phyloP scores from a whole-genome alignment of 2,888 invertebrate species.

The Lepidochitona cinerea region DNA sequence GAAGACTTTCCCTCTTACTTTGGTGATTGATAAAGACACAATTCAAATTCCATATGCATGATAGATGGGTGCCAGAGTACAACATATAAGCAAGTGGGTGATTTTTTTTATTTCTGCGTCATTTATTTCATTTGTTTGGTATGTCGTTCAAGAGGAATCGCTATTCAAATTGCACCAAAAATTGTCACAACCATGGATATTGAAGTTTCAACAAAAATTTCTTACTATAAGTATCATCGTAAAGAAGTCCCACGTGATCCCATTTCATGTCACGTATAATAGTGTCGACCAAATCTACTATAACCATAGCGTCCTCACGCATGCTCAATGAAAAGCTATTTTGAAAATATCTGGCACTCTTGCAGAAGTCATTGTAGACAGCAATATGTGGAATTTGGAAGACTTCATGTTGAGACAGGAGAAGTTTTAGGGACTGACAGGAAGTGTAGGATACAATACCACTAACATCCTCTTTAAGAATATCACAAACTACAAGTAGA shows the following conservation, averaged over 20 bases:
- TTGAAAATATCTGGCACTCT: neutral
- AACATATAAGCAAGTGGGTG: too few species aligned
- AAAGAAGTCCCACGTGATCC: neutral
- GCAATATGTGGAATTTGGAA: neutral
- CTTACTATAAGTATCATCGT: neutral
- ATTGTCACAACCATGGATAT: too few species aligned
- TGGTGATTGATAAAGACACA: too few species aligned
- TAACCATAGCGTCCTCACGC: neutral
- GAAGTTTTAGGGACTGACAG: neutral
- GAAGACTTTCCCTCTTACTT: too few species aligned
- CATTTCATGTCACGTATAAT: too few species aligned
- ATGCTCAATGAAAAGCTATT: neutral
- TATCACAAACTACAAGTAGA: neutral
- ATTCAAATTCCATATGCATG: too few species aligned
- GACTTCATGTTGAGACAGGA: neutral
- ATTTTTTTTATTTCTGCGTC: too few species aligned
- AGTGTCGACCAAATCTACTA: neutral
- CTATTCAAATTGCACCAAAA: too few species aligned
- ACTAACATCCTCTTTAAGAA: neutral
- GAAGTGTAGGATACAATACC: neutral
- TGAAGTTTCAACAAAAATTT: too few species aligned
- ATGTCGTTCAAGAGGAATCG: too few species aligned
- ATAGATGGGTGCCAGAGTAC: too few species aligned
- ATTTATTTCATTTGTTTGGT: too few species aligned
- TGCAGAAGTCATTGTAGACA: neutral